Percentiles rank a stretch among this genome's conserved stretches.
These are phyloP conservation scores for Gambelia wislizenii DNA, from an alignment of 2,797 vertebrate species.

Conservation along the genomic window DNA sequence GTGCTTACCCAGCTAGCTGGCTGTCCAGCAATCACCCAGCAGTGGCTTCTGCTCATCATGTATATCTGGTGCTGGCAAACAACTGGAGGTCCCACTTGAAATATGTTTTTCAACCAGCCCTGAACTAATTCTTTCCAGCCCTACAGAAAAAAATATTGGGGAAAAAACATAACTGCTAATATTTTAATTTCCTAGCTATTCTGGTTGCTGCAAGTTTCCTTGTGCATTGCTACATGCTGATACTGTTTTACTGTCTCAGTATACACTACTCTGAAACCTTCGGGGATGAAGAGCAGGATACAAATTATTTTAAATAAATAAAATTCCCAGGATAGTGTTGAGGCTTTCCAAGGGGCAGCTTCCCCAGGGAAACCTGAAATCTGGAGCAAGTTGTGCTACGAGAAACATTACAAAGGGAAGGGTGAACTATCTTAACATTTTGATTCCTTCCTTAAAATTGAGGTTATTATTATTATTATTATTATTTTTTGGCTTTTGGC, in stretches of 20 bases:
- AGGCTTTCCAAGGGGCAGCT: no score
- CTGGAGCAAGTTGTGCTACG: no score
- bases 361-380: no score
- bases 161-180: background rate
- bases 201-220: background rate
- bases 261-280: background rate
- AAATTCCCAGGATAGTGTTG: background rate
- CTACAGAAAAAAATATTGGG: background rate
- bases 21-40: no score
- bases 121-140: no score
- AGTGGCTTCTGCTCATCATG: no score
- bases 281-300: no score
- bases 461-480: background rate
- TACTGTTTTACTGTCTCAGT: background rate
- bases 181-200: background rate
- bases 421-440: background rate
- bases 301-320: background rate
- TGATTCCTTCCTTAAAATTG: background rate
- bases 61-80: no score
- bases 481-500: background rate
- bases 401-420: background rate
- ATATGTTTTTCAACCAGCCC: no score
- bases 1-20: no score
- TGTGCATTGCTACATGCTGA: background rate
- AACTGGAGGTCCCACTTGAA: no score